phyloP scores from a whole-genome alignment of 2,113 vertebrate species.

The Microcebus jonahi region DNA sequence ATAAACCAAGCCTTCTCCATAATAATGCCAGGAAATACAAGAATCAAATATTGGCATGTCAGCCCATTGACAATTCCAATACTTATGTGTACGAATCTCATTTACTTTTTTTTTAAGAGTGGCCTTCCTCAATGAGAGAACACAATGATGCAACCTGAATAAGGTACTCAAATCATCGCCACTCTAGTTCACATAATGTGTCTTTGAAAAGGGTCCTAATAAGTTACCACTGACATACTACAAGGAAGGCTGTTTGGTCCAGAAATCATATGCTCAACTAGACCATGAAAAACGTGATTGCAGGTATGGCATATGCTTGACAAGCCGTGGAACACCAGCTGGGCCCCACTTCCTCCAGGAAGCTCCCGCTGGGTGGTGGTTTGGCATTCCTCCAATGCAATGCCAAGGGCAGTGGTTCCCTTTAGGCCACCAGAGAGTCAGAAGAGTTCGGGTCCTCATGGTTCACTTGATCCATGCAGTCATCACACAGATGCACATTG shows the following conservation, averaged over 20 bases:
- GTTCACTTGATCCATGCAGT: neutral
- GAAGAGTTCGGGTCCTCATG: neutral
- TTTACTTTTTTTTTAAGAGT: neutral
- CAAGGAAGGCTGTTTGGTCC: neutral
- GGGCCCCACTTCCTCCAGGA: conserved; percentile 31
- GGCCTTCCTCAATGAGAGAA: neutral
- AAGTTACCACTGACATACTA: neutral
- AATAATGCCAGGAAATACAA: neutral
- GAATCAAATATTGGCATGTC: neutral
- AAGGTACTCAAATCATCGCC: neutral
- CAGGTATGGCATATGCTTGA: neutral
- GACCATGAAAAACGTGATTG: neutral
- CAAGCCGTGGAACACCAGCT: neutral
- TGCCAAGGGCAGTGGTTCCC: neutral
- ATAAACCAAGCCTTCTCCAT: neutral
- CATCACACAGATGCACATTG: neutral
- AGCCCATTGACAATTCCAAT: neutral
- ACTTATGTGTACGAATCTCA: neutral
- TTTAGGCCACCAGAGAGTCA: neutral
- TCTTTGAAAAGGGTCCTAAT: neutral
- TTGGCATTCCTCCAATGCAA: neutral
- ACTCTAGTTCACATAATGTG: neutral
- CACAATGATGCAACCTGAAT: neutral
- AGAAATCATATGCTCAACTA: neutral
- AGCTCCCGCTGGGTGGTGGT: neutral